These are phyloP conservation scores for Trichonephila clavipes DNA, from an alignment of 1,140 invertebrate species.

Conservation along the genomic window DNA sequence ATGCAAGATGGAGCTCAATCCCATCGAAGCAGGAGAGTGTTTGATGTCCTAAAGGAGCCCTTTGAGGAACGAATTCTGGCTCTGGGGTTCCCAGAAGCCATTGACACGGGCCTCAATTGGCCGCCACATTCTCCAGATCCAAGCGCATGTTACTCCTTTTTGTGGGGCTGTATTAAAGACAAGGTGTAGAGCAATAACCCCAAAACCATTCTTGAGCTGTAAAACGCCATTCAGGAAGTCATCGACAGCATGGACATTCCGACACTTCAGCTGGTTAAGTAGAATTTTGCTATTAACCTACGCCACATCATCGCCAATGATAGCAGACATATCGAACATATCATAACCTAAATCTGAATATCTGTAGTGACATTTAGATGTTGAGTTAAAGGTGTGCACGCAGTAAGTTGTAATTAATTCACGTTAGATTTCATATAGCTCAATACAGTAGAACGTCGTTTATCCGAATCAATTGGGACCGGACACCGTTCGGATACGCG, in stretches of 20 bases:
- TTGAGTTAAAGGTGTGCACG: too few relatives aligned
- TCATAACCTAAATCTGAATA: too few relatives aligned
- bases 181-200: background rate
- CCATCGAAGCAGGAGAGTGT: background rate
- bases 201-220: background rate
- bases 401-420: too few relatives aligned
- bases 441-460: too few relatives aligned
- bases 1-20: conserved; percentile 3
- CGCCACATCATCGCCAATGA: too few relatives aligned
- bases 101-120: background rate
- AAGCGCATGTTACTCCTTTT: background rate
- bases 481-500: too few relatives aligned
- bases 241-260: background rate
- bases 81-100: background rate
- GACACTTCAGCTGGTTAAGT: too few relatives aligned
- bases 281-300: too few relatives aligned
- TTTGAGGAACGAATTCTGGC: background rate
- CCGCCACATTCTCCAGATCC: background rate
- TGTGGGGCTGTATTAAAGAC: background rate
- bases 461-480: too few relatives aligned
- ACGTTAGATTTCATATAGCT: too few relatives aligned
- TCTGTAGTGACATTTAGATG: too few relatives aligned
- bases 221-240: background rate
- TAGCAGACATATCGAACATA: too few relatives aligned
- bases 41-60: background rate